Percentiles rank a stretch among this genome's conserved stretches.
phyloP scores from a whole-genome alignment of 2,888 invertebrate genomes.

The Cheilosia scutellata region DNA sequence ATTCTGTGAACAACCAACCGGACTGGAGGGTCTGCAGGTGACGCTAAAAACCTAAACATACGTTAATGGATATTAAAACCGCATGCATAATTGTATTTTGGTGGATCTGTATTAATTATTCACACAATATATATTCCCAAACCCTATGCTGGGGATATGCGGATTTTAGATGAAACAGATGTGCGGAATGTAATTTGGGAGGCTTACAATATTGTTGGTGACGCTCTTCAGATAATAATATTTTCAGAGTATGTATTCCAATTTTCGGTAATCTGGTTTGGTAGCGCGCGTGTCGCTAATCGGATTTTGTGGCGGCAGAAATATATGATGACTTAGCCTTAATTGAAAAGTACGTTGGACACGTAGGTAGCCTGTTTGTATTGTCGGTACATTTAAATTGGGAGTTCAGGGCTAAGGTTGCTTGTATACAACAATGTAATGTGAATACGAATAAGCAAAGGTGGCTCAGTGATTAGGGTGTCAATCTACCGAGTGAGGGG shows the following conservation, averaged over 20 bases:
- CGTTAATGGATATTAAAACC: conserved; percentile 76
- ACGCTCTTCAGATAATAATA: conserved; percentile 62
- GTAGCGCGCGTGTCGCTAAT: neutral
- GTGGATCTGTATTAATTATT: conserved; percentile 75
- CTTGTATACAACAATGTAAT: too few relatives aligned
- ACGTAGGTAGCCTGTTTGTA: neutral
- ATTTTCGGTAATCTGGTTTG: conserved; percentile 62
- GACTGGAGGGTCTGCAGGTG: conserved; percentile 62
- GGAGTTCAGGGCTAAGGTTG: too few relatives aligned
- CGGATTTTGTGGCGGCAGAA: conserved; percentile 1
- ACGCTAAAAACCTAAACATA: conserved; percentile 74
- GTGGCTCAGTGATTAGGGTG: too few relatives aligned
- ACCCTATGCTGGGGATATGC: conserved; percentile 10
- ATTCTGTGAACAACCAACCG: conserved; percentile 31
- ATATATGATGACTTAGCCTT: neutral
- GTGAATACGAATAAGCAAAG: too few relatives aligned
- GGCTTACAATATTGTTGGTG: conserved; percentile 63
- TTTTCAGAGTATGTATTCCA: conserved; percentile 69
- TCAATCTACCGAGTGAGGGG: too few relatives aligned
- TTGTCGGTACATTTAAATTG: too few relatives aligned
- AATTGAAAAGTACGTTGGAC: neutral
- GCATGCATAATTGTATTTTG: conserved; percentile 76
- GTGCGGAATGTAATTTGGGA: conserved; percentile 67
- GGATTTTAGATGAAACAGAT: conserved; percentile 64
- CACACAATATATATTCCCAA: conserved; percentile 45